These are phyloP conservation scores for Orthosia gothica DNA, from an alignment of 2,888 invertebrate species.

Conservation along the genomic window DNA sequence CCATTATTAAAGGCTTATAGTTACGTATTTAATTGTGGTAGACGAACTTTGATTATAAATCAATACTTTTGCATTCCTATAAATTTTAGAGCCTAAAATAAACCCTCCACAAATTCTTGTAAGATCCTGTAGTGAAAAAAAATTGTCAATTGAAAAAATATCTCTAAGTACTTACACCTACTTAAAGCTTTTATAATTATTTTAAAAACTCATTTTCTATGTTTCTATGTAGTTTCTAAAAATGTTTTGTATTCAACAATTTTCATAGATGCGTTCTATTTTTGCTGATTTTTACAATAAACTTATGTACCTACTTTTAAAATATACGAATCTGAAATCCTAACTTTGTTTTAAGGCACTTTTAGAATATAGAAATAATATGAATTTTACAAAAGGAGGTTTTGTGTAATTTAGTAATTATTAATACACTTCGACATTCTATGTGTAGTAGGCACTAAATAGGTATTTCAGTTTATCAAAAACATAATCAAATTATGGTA, in stretches of 20 bases:
- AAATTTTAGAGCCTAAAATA: neutral
- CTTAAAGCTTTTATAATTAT: constrained; percentile 47
- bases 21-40: constrained; percentile 14
- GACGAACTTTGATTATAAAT: constrained; percentile 9
- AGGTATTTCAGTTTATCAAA: constrained; percentile 9
- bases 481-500: constrained; percentile 56
- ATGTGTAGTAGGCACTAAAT: constrained; percentile 21
- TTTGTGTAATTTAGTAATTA: constrained; percentile 23
- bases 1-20: constrained; percentile 33
- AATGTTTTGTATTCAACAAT: constrained; percentile 28
- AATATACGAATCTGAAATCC: constrained; percentile 39
- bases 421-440: constrained; percentile 14
- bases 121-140: constrained; percentile 13
- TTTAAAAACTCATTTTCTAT: constrained; percentile 59
- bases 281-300: constrained; percentile 28
- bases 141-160: constrained; percentile 39
- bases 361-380: constrained; percentile 24
- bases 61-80: constrained; percentile 37
- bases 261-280: constrained; percentile 17
- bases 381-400: neutral
- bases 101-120: constrained; percentile 17
- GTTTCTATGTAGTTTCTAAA: constrained; percentile 38
- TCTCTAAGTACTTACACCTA: constrained; percentile 22
- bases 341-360: constrained; percentile 35
- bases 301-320: constrained; percentile 9